Evolutionary conservation across 2,797 vertebrate species (phyloP).

Genomic region (Jordanella pulchra): DNA sequence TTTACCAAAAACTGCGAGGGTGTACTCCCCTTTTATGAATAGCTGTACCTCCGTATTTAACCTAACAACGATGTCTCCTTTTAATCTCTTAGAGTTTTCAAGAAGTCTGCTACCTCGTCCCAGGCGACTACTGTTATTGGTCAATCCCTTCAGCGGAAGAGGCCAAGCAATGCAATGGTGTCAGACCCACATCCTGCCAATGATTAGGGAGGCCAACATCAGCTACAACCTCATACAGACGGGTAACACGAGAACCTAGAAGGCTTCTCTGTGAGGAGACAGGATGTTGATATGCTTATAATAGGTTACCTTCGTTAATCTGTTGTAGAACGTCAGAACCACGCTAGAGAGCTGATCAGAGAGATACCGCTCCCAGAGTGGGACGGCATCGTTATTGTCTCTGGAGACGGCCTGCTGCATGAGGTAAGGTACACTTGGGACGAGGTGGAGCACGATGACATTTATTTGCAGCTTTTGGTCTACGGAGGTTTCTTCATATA

Average conservation of each 20-base stretch:
- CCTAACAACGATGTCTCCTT: constrained; percentile 1
- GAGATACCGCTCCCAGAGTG: constrained; percentile 86
- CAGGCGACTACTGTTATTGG: constrained; percentile 88
- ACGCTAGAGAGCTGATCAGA: constrained; percentile 88
- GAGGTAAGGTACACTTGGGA: constrained; percentile 77
- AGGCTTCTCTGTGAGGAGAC: background rate
- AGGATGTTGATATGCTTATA: background rate
- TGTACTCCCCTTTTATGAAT: too few relatives aligned
- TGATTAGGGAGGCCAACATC: constrained; percentile 91
- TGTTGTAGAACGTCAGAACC: constrained; percentile 86
- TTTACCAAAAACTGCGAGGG: too few relatives aligned
- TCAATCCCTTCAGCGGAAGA: constrained; percentile 91
- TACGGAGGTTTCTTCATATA: background rate
- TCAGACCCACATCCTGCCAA: constrained; percentile 89
- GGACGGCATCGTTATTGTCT: constrained; percentile 90
- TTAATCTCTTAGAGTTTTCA: constrained; percentile 80
- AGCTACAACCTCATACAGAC: constrained; percentile 95
- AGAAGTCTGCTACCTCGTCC: constrained; percentile 85
- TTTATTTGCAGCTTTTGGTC: background rate
- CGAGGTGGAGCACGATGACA: background rate
- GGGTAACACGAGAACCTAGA: constrained; percentile 69
- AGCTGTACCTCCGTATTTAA: background rate
- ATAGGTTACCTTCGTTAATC: constrained; percentile 6
- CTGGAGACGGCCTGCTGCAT: constrained; percentile 89
- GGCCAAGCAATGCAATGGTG: constrained; percentile 91